Evolutionary conservation across 2,888 invertebrate species (phyloP).

Genomic region (Zeuzera pyrina): DNA sequence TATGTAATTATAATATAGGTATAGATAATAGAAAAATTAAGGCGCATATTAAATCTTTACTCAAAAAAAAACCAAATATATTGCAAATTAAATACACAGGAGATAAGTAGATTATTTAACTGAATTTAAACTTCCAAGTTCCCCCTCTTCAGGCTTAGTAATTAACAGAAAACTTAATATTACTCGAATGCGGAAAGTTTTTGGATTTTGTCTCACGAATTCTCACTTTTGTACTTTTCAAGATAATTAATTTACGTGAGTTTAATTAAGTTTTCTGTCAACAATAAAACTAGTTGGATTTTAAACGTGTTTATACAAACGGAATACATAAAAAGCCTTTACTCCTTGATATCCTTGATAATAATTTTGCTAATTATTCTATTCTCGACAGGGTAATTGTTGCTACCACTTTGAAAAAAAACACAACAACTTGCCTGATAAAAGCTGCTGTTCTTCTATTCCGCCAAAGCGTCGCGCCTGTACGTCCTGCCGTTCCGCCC

Average conservation of each 20-base stretch:
- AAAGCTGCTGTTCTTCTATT: slow-evolving; percentile 7
- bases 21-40: too few species aligned
- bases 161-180: slow-evolving; percentile 52
- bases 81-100: slow-evolving; percentile 2
- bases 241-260: slow-evolving; percentile 59
- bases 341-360: too few species aligned
- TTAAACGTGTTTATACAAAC: too few species aligned
- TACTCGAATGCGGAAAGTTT: slow-evolving; percentile 46
- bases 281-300: too few species aligned
- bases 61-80: too few species aligned
- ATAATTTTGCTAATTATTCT: slow-evolving; percentile 8
- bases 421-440: slow-evolving; percentile 14
- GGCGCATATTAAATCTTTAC: too few species aligned
- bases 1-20: too few species aligned
- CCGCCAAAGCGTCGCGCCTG: slow-evolving; percentile 10
- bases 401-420: slow-evolving; percentile 47
- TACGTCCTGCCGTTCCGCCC: slow-evolving; percentile 15
- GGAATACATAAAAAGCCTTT: too few species aligned
- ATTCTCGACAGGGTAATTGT: slow-evolving; percentile 44
- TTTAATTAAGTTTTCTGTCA: too few species aligned
- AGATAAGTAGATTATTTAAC: not conserved
- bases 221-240: slow-evolving; percentile 47
- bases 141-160: slow-evolving; percentile 29
- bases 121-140: slow-evolving; percentile 39
- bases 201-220: slow-evolving; percentile 39